Base-by-base conservation (phyloP, 2,797 vertebrate genomes). In the Garrulus glandarius region DNA sequence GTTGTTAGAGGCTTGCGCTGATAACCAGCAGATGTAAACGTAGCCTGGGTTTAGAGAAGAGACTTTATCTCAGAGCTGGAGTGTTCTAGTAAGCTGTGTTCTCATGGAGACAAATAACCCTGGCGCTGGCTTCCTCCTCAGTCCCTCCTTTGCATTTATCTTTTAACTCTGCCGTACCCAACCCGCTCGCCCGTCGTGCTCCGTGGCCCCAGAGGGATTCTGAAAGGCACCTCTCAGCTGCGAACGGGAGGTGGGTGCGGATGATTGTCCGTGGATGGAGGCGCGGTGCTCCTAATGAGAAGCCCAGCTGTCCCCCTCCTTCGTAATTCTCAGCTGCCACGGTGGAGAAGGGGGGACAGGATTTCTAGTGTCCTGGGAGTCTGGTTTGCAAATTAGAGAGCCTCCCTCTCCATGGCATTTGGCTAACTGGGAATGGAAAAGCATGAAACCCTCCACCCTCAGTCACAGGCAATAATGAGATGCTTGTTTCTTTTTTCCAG, bases 291-390 rank as follows among this genome's bases (percentile, higher is more conserved):
- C 15, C 63, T 96, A 69, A 88, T 91, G 93, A 93, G 93, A 55
- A 89, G 84, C 72, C 91, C 95, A 94, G 91, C 95, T 96, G 93
- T 96, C 72, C 50, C 46, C 22, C 75, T 96, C 39, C 81, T 91
- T 77, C 76, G 11, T 84, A 34, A 81, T 93, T 87, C 87, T 92
- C 91, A 95, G 94, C 94, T 97, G 95, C 94, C 52, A 34, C 26
- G 15, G 5, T 5, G 57, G 68, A 44, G 79, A 68, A 64, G 17
- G 26, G 67, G 78, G 84, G 68, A 92, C 84, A 41, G 94, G 85
- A 37, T 88, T 94, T 78, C 1, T 3, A 44, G n/a, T 36, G 89
- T 87, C 87, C 72, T 47, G 79, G 95, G 89, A 93, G 79, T 87
- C 89, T 95, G 95, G 50, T 90, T 91, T 96, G 93, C 76, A 92